These are phyloP conservation scores for Perca fluviatilis DNA, from an alignment of 2,113 vertebrate species.

Conservation along the genomic window DNA sequence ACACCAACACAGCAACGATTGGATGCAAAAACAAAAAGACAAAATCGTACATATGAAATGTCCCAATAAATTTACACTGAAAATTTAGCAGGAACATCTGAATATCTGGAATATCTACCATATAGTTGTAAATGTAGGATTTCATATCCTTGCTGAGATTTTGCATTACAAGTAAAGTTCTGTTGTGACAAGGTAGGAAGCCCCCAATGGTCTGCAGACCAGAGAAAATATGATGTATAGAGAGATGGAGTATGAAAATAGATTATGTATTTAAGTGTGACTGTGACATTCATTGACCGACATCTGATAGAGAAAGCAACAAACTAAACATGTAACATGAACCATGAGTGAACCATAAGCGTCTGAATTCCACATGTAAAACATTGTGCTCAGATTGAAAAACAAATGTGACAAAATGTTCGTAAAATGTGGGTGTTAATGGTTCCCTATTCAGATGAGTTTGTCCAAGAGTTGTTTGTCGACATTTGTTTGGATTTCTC, in stretches of 20 bases:
- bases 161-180: conserved; percentile 29
- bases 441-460: conserved; percentile 69
- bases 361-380: conserved; percentile 21
- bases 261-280: conserved; percentile 32
- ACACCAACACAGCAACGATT: background rate
- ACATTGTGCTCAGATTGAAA: conserved; percentile 61
- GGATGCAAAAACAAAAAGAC: background rate
- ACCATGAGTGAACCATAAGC: conserved; percentile 14
- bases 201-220: conserved; percentile 55
- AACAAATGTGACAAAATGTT: conserved; percentile 60
- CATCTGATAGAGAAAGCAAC: conserved; percentile 24
- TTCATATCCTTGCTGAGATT: background rate
- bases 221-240: background rate
- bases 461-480: conserved; percentile 79
- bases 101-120: no score
- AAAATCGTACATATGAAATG: background rate
- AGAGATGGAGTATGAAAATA: conserved; percentile 22
- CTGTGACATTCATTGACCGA: conserved; percentile 56
- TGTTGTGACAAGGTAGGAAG: conserved; percentile 52
- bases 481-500: conserved; percentile 84
- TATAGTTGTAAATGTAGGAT: background rate
- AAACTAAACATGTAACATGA: conserved; percentile 48
- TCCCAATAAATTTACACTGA: conserved; percentile 2
- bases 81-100: conserved; percentile 2
- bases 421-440: conserved; percentile 46